Evolutionary conservation across 2,113 vertebrate species (phyloP), one percentile per base, ranked within the genome.

Genomic region (Leucoraja erinaceus): DNA sequence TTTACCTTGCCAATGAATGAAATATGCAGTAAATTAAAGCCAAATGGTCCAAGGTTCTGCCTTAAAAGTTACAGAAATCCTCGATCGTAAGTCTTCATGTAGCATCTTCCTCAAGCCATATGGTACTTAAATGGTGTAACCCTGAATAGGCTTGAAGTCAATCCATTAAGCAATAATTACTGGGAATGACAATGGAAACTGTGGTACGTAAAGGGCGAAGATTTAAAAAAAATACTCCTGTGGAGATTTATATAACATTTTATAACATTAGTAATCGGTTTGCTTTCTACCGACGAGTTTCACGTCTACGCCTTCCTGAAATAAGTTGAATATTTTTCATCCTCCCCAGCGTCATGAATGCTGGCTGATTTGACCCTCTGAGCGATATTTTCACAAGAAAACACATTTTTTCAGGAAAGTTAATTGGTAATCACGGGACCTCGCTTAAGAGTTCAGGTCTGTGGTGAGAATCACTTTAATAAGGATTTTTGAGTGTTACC

Each of bases 41-140:
- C 90, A 91, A 91, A 91, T 91, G 18, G 54, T 72, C 90, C 59
- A 91, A 72, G 63, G 90, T 91, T 22, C 90, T 91, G 90, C 90
- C 90, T 91, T 91, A 91, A 91, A 90, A 91, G 54, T 22, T 72
- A 91, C 66, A 70, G 63, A 90, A 74, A 38, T 72, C 68, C 11
- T 14, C 5, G 90, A 72, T 91, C 86, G 33, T 31, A 90, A 70
- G 66, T 70, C 68, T 54, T 72, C 22, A 47, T 91, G 28, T 88
- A 91, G 68, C 66, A 54, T 91, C 66, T 91, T 91, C n/a, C 68
- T 74, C 70, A 70, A 91, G 47, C 38, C 20, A 74, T 91, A 72
- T 72, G 22, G 68, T 47, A 68, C 20, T 72, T 47, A 70, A 54
- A 38, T 54, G 70, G 66, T 74, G 38, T 72, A 47, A 91, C 47